Percentiles rank a stretch among this genome's conserved stretches.
Conservation (phyloP, 2,113 vertebrate genomes). For the Atractosteus spatula region DNA sequence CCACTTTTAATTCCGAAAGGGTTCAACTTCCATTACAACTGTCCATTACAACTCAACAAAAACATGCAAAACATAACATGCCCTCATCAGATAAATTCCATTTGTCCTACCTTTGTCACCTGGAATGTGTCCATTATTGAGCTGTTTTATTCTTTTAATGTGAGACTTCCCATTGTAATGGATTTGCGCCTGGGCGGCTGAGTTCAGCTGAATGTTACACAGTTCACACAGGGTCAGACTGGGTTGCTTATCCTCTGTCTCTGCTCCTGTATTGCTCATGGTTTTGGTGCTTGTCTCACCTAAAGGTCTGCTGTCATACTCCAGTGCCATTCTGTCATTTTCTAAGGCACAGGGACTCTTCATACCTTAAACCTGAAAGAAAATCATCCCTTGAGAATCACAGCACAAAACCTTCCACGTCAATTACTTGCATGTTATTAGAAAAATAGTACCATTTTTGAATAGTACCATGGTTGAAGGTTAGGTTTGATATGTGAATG, state of each 20-base stretch:
- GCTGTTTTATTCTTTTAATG: constrained; percentile 70
- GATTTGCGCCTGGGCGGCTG: constrained; percentile 69
- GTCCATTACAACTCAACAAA: too few relatives aligned
- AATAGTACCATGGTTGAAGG: too few relatives aligned
- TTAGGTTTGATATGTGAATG: too few relatives aligned
- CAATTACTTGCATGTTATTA: too few relatives aligned
- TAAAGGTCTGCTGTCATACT: not conserved
- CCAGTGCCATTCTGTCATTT: not conserved
- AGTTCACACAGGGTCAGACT: constrained; percentile 68
- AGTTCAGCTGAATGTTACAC: constrained; percentile 75
- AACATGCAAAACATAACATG: too few relatives aligned
- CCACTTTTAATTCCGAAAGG: too few relatives aligned
- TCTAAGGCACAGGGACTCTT: not conserved
- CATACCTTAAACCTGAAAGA: not conserved
- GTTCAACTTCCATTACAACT: too few relatives aligned
- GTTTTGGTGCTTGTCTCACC: too few relatives aligned
- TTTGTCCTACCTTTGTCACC: not conserved
- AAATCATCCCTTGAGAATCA: too few relatives aligned
- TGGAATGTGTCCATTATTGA: constrained; percentile 46
- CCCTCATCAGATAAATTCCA: not conserved
- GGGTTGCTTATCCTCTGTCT: constrained; percentile 53
- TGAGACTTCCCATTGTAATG: constrained; percentile 75
- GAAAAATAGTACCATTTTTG: too few relatives aligned
- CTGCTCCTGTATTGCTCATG: not conserved
- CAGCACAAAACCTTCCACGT: too few relatives aligned